Conservation (phyloP, 2,113 vertebrate species). For the Balaeniceps rex region DNA sequence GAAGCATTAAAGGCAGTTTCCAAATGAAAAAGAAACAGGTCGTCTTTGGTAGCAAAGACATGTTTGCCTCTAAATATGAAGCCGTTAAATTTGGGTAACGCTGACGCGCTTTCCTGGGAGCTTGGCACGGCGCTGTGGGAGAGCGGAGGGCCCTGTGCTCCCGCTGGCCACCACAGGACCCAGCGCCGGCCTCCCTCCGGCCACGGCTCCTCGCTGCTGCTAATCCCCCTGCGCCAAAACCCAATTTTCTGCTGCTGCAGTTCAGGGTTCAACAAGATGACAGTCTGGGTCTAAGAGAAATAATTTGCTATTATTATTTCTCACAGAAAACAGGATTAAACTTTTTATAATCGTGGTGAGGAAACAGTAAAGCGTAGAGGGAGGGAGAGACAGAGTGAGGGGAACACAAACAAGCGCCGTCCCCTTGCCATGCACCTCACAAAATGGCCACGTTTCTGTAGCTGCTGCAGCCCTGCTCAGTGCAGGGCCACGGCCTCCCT, state of each 20-base stretch:
- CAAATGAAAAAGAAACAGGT: background rate
- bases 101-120: background rate
- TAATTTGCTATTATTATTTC: background rate
- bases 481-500: background rate
- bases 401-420: background rate
- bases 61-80: background rate
- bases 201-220: background rate
- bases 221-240: background rate
- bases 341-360: background rate
- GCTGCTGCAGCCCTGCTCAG: background rate
- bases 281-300: background rate
- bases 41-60: background rate
- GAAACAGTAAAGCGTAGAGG: background rate
- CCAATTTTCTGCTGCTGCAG: background rate
- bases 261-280: conserved; percentile 9
- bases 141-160: background rate
- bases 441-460: background rate
- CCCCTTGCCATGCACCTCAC: background rate
- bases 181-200: background rate
- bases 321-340: background rate
- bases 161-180: background rate
- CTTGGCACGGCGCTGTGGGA: background rate
- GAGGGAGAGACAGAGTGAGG: background rate
- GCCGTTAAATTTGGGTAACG: conserved; percentile 5
- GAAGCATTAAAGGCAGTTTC: background rate